Percentiles rank a stretch among this genome's conserved stretches.
Conservation (phyloP, 2,888 invertebrate genomes). For the Sicus ferrugineus region DNA sequence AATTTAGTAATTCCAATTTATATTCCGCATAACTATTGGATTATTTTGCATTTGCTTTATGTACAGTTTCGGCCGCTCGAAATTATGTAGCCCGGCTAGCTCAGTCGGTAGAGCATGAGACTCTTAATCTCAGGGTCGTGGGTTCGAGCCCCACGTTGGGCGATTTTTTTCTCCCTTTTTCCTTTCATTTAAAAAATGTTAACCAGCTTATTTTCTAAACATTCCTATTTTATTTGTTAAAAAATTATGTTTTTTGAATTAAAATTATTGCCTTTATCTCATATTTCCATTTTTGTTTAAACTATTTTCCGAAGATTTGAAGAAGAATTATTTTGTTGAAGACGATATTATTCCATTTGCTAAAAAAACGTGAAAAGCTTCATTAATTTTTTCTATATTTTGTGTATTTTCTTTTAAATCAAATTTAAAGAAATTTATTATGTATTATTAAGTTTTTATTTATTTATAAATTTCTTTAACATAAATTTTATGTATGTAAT, state of each 20-base stretch:
- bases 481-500: too few relatives aligned
- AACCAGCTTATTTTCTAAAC: constrained; percentile 2
- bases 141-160: constrained; percentile 65
- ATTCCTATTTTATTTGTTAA: too few relatives aligned
- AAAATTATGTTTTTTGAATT: background rate
- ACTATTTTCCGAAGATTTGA: too few relatives aligned
- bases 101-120: constrained; percentile 65
- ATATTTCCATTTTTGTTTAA: background rate
- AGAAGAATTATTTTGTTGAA: too few relatives aligned
- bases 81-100: constrained; percentile 59
- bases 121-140: constrained; percentile 66
- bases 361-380: too few relatives aligned
- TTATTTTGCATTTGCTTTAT: background rate
- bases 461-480: background rate
- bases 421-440: too few relatives aligned
- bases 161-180: constrained; percentile 39
- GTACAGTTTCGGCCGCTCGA: background rate
- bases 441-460: too few relatives aligned
- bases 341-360: too few relatives aligned
- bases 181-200: background rate
- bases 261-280: constrained; percentile 1
- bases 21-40: background rate
- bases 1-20: background rate
- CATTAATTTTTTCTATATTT: too few relatives aligned
- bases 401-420: too few relatives aligned